A percentile compares a stretch with the other conserved stretches of the same genome.
Evolutionary conservation across 64 coral and sea anemone species (phyloP).

Genomic region (Cladopsammia gracilis): DNA sequence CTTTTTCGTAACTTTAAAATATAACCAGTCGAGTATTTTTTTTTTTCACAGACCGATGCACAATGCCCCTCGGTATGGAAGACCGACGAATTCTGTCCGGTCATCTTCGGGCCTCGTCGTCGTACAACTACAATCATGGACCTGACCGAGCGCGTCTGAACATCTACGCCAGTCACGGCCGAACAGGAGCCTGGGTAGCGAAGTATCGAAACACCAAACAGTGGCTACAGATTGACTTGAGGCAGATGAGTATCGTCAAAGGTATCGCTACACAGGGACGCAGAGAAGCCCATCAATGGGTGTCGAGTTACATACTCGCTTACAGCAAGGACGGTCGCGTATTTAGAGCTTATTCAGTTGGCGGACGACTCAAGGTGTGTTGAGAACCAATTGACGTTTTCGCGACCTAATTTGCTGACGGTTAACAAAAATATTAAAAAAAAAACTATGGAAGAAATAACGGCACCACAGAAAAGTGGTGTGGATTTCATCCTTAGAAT

Average conservation of each 20-base stretch:
- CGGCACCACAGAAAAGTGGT: no score
- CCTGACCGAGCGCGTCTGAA: conserved; percentile 70
- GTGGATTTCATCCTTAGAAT: no score
- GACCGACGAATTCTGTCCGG: conserved; percentile 57
- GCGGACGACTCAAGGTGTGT: conserved; percentile 59
- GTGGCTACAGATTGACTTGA: conserved; percentile 67
- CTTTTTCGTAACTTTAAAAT: not conserved
- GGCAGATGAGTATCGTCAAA: conserved; percentile 43
- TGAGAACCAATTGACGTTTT: not conserved
- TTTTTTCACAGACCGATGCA: conserved; percentile 43
- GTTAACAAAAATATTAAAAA: no score
- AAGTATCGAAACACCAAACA: conserved; percentile 39
- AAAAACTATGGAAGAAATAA: no score
- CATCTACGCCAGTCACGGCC: conserved; percentile 26
- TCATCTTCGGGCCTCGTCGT: conserved; percentile 62
- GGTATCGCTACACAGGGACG: conserved; percentile 77
- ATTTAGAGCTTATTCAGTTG: conserved; percentile 65
- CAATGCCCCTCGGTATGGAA: conserved; percentile 72
- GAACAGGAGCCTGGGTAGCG: conserved; percentile 71
- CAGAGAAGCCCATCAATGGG: conserved; percentile 63
- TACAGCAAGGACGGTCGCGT: conserved; percentile 24
- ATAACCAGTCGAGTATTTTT: not conserved
- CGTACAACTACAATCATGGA: conserved; percentile 71
- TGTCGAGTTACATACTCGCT: conserved; percentile 47
- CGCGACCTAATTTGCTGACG: no score